phyloP scores from a whole-genome alignment of 2,888 invertebrate genomes.

The Eupithecia abbreviata region DNA sequence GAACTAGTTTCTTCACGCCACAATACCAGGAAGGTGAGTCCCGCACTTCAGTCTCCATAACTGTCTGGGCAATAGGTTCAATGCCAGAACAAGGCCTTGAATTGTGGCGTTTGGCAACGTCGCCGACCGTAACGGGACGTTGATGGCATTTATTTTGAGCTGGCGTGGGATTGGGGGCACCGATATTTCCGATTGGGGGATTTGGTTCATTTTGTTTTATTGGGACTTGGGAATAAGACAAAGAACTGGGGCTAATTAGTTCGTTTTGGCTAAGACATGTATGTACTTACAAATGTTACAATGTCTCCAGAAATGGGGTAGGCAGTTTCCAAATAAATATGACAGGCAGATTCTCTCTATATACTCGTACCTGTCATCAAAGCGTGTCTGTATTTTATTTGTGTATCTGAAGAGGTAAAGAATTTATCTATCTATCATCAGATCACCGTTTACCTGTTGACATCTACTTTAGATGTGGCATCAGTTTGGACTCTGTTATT shows the following conservation, averaged over 20 bases:
- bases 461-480: neutral
- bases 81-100: slow-evolving; percentile 39
- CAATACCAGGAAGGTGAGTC: neutral
- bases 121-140: slow-evolving; percentile 7
- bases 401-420: too few species aligned
- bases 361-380: too few species aligned
- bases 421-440: neutral
- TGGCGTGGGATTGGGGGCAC: slow-evolving; percentile 10
- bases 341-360: neutral
- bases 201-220: neutral
- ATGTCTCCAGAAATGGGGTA: too few species aligned
- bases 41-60: slow-evolving; percentile 12
- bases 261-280: neutral
- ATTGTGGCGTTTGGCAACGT: slow-evolving; percentile 8
- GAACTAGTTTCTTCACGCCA: neutral
- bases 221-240: neutral
- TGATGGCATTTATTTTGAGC: slow-evolving; percentile 12
- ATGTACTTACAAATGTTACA: too few species aligned
- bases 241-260: neutral
- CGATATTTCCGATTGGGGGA: slow-evolving; percentile 7
- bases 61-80: slow-evolving; percentile 53
- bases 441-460: neutral
- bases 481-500: too few species aligned
- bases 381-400: neutral
- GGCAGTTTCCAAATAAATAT: neutral